Evolutionary conservation across 2,797 vertebrate species (phyloP), one percentile per base, ranked within the genome.

Genomic region (Clarias platycephalus): DNA sequence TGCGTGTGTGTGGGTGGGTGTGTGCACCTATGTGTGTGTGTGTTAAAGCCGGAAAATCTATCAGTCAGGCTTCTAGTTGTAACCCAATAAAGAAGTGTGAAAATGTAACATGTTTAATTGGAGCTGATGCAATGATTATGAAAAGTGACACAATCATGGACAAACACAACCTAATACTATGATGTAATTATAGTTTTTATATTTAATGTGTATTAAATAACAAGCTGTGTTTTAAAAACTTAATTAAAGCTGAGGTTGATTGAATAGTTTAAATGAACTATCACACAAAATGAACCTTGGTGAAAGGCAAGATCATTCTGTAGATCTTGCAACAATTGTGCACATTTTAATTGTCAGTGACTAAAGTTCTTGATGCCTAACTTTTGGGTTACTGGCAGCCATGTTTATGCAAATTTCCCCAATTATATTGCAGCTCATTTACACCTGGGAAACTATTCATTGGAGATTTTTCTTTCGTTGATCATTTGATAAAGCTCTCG

Each of bases 41-140:
- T 12, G 62, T 64, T 68, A 49, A 83, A 71, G 74, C 9, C 7
- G 20, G 71, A 76, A 66, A 78, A n/a, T 53, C 58, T 84, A 20
- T 34, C 63, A 75, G 60, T 49, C 60, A 49, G n/a, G 55, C 44
- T 75, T 84, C 75, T 49, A 28, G 49, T 82, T 75, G 74, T 82
- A 87, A 55, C 31, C 34, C 26, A 24, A 72, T 84, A 84, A 82
- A 82, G 85, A 88, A 44, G 80, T 83, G 62, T 77, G 79, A 79
- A 85, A 70, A 24, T 85, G 67, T 80, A 85, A 83, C 75, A 80
- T 74, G 72, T 84, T 85, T 86, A 88, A 89, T 89, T 88, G 75
- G 68, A n/a, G 66, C 63, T 88, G 68, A 86, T 60, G 82, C 53
- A 86, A 88, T 85, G 37, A 34, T 88, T 40, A 77, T 78, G 67